Percentiles rank a stretch among this genome's conserved stretches.
These are phyloP conservation scores for Zygothrica quintamaculata DNA, from an alignment of 2,888 invertebrate species.

Conservation along the genomic window DNA sequence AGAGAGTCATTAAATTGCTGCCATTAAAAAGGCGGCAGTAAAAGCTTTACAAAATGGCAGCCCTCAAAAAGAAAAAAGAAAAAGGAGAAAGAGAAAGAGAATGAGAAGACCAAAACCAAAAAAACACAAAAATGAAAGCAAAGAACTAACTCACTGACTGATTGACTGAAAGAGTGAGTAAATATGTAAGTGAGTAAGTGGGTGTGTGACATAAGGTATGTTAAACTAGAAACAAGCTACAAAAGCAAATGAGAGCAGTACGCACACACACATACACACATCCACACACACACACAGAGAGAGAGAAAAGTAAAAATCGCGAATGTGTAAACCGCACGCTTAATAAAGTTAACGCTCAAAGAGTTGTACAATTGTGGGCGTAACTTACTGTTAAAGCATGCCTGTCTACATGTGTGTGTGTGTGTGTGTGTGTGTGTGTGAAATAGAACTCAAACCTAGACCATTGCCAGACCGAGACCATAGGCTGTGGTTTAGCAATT, in stretches of 20 bases:
- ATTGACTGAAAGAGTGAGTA: slow-evolving; percentile 5
- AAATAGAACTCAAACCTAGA: slow-evolving; percentile 20
- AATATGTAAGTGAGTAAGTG: neutral
- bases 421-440: neutral
- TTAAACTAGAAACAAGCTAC: neutral
- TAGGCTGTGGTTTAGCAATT: slow-evolving; percentile 67
- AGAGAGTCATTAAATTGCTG: slow-evolving; percentile 54
- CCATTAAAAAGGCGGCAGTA: slow-evolving; percentile 62
- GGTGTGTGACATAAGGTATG: too few relatives aligned
- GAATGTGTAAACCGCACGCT: slow-evolving; percentile 57
- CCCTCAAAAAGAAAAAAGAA: slow-evolving; percentile 30
- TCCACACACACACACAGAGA: too few relatives aligned
- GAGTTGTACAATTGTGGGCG: slow-evolving; percentile 35
- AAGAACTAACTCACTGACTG: slow-evolving; percentile 7
- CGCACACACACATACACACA: too few relatives aligned
- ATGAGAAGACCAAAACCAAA: neutral
- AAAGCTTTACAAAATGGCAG: slow-evolving; percentile 56
- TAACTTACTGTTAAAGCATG: too few relatives aligned
- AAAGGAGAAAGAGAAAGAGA: slow-evolving; percentile 3
- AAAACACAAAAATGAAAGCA: neutral
- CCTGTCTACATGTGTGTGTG: too few relatives aligned
- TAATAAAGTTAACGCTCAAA: slow-evolving; percentile 68
- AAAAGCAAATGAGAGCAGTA: too few relatives aligned
- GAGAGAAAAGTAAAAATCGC: slow-evolving; percentile 62
- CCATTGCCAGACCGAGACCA: slow-evolving; percentile 51